Evolutionary conservation across 2,797 vertebrate species (phyloP).

Genomic region (Gouania willdenowi): DNA sequence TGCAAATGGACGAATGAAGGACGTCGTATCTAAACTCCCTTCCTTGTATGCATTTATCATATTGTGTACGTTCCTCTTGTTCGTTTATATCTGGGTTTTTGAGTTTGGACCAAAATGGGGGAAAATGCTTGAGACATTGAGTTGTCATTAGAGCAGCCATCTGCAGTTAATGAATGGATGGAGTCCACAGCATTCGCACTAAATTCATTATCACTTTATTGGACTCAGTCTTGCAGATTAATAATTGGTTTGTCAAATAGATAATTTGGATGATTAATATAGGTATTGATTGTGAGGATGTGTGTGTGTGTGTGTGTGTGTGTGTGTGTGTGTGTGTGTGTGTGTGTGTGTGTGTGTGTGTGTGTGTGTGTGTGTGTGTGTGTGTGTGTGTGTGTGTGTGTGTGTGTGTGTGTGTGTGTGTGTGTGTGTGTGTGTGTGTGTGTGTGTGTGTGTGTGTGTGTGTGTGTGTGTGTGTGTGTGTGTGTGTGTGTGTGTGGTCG

Average conservation of each 20-base stretch:
- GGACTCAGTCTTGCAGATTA: conserved; percentile 81
- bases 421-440: conserved; percentile 18
- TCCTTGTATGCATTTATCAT: conserved; percentile 1
- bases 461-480: conserved; percentile 17
- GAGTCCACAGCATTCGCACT: conserved; percentile 79
- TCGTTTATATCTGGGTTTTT: not conserved
- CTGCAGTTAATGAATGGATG: conserved; percentile 84
- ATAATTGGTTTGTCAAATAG: conserved; percentile 82
- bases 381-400: conserved; percentile 17
- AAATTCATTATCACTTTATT: conserved; percentile 84
- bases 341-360: conserved; percentile 12
- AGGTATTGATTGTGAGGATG: conserved; percentile 74
- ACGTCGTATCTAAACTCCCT: not conserved
- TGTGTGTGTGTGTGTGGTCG: conserved; percentile 53
- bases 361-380: conserved; percentile 53
- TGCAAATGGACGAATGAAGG: not conserved
- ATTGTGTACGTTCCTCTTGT: not conserved
- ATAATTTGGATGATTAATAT: conserved; percentile 83
- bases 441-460: conserved; percentile 5
- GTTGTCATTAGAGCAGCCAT: conserved; percentile 78
- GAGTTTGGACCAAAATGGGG: conserved; percentile 64
- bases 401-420: conserved; percentile 39
- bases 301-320: conserved; percentile 16
- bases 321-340: conserved; percentile 9
- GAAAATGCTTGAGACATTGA: conserved; percentile 77